phyloP scores from a whole-genome alignment of 2,888 invertebrate species.

The Epistrophe eligans region DNA sequence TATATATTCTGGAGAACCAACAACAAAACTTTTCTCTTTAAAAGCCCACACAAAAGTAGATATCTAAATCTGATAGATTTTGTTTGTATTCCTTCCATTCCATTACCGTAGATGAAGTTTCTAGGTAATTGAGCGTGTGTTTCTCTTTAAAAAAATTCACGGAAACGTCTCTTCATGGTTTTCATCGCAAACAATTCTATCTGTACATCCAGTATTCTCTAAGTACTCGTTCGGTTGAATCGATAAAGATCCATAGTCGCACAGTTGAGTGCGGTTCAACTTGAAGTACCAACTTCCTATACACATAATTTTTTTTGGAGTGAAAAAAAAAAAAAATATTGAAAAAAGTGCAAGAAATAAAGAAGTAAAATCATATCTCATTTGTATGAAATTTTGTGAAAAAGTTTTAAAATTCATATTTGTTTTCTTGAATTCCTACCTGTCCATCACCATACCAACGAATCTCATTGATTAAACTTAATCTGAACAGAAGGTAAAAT shows the following conservation, averaged over 20 bases:
- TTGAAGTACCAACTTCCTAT: slow-evolving; percentile 34
- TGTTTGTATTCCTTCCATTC: not conserved
- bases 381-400: slow-evolving; percentile 1
- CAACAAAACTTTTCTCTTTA: slow-evolving; percentile 24
- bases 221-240: slow-evolving; percentile 57
- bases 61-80: not conserved
- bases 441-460: slow-evolving; percentile 54
- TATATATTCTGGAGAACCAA: slow-evolving; percentile 11
- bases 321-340: slow-evolving; percentile 31
- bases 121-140: not conserved
- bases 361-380: not conserved
- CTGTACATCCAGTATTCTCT: slow-evolving; percentile 67
- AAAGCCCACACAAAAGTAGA: not conserved
- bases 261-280: slow-evolving; percentile 66
- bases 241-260: slow-evolving; percentile 67
- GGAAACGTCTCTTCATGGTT: slow-evolving; percentile 19
- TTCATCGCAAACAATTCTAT: slow-evolving; percentile 34
- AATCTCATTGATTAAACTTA: slow-evolving; percentile 57
- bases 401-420: not conserved
- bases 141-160: slow-evolving; percentile 2
- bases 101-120: not conserved
- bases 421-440: slow-evolving; percentile 33
- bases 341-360: slow-evolving; percentile 27
- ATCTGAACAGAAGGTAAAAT: slow-evolving; percentile 33
- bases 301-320: slow-evolving; percentile 23